These are phyloP conservation scores for Hypsopygia costalis DNA, from an alignment of 2,888 invertebrate species.

Conservation along the genomic window DNA sequence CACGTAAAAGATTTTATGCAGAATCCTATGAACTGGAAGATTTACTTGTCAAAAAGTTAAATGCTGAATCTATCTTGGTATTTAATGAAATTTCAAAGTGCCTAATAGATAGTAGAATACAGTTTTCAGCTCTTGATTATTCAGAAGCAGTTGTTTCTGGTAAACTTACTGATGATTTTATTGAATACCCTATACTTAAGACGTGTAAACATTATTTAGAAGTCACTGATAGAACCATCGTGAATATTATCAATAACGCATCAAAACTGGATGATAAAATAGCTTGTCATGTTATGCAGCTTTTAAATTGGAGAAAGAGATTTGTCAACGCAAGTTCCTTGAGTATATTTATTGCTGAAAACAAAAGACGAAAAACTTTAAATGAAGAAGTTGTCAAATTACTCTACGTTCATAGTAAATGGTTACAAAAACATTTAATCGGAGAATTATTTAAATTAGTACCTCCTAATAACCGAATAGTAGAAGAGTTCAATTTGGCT, in stretches of 20 bases:
- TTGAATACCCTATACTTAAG: constrained; percentile 76
- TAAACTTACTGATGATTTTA: constrained; percentile 64
- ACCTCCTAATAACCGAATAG: constrained; percentile 27
- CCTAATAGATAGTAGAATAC: constrained; percentile 25
- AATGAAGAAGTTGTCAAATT: constrained; percentile 80
- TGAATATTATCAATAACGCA: constrained; percentile 41
- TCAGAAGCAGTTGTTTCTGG: constrained; percentile 66
- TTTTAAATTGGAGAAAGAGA: constrained; percentile 78
- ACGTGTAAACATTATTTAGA: constrained; percentile 71
- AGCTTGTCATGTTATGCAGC: constrained; percentile 60
- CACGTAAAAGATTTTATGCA: constrained; percentile 46
- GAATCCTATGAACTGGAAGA: constrained; percentile 36
- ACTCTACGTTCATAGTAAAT: constrained; percentile 85
- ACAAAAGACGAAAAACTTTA: constrained; percentile 50
- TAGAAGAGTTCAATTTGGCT: constrained; percentile 28
- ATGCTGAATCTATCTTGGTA: constrained; percentile 64
- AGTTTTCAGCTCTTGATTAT: constrained; percentile 70
- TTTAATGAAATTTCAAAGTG: constrained; percentile 56
- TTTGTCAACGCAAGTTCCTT: constrained; percentile 60
- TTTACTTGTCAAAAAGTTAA: constrained; percentile 32
- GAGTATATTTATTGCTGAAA: constrained; percentile 45
- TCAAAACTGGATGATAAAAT: constrained; percentile 47
- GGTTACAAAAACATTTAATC: constrained; percentile 85
- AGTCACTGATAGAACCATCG: constrained; percentile 64
- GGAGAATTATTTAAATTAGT: constrained; percentile 39